These are phyloP conservation scores for Eulimnadia texana DNA, from an alignment of 1,140 invertebrate genomes.

Conservation along the genomic window DNA sequence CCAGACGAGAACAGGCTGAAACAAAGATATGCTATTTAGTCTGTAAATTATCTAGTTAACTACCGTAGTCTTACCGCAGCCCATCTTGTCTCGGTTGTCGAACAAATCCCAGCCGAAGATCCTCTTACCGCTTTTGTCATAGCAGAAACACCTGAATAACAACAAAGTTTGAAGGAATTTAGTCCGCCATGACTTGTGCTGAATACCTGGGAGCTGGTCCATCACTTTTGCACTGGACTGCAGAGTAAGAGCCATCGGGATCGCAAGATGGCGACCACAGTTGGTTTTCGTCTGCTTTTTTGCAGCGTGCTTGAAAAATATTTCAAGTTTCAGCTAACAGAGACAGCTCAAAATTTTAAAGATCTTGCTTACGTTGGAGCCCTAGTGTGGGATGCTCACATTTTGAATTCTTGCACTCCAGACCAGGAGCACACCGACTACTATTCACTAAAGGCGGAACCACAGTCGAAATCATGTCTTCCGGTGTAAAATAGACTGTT, in stretches of 20 bases:
- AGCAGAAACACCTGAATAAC: conserved; percentile 15
- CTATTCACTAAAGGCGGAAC: neutral
- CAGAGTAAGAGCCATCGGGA: conserved; percentile 10
- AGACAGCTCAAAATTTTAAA: neutral
- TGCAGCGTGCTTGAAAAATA: neutral
- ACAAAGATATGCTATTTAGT: neutral
- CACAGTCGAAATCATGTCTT: neutral
- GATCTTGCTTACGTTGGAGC: neutral
- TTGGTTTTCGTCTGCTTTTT: neutral
- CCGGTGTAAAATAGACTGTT: neutral
- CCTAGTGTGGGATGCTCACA: neutral
- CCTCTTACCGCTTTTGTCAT: conserved; percentile 10
- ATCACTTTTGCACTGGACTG: conserved; percentile 14
- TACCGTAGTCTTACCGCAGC: conserved; percentile 17
- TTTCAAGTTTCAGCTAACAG: neutral
- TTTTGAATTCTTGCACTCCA: neutral
- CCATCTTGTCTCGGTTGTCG: conserved; percentile 15
- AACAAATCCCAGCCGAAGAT: conserved; percentile 16
- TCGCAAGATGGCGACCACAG: conserved; percentile 11
- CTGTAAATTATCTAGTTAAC: too few species aligned
- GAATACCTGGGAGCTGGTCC: conserved; percentile 10
- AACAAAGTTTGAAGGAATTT: neutral
- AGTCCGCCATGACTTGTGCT: neutral
- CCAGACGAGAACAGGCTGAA: conserved; percentile 9
- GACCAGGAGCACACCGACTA: neutral